Conservation (phyloP, 2,797 vertebrate genomes). For the Huso huso region DNA sequence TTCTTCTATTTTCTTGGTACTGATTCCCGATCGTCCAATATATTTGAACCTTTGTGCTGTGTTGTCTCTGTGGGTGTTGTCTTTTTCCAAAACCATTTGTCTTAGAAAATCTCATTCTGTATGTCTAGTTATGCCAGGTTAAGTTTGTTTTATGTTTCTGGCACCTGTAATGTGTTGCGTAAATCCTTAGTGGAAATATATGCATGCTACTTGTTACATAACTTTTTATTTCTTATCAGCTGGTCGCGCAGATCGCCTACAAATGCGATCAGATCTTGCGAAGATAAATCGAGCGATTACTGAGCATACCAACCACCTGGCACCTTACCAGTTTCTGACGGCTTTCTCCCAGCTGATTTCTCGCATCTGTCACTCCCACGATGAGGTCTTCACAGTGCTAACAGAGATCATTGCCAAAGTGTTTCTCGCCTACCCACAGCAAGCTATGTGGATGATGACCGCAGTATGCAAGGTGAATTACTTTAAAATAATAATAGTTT, state of each 20-base stretch:
- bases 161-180: neutral
- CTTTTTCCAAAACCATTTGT: neutral
- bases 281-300: slow-evolving; percentile 83
- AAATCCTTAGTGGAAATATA: neutral
- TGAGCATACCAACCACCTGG: slow-evolving; percentile 80
- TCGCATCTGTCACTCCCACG: slow-evolving; percentile 89
- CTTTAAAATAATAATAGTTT: no score
- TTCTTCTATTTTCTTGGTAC: neutral
- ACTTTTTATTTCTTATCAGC: slow-evolving; percentile 41
- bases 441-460: slow-evolving; percentile 98
- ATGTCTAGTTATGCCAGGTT: no score
- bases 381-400: slow-evolving; percentile 84
- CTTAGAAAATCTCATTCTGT: no score
- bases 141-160: neutral
- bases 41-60: neutral
- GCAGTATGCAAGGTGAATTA: slow-evolving; percentile 85
- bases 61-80: neutral
- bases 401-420: slow-evolving; percentile 93
- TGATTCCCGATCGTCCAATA: neutral
- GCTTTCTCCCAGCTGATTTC: slow-evolving; percentile 97
- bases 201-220: neutral
- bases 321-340: slow-evolving; percentile 93
- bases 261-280: slow-evolving; percentile 78
- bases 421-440: slow-evolving; percentile 89
- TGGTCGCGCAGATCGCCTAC: slow-evolving; percentile 70